These are phyloP conservation scores for Drosophila maculinotata DNA, from an alignment of 2,888 invertebrate genomes.

Conservation along the genomic window DNA sequence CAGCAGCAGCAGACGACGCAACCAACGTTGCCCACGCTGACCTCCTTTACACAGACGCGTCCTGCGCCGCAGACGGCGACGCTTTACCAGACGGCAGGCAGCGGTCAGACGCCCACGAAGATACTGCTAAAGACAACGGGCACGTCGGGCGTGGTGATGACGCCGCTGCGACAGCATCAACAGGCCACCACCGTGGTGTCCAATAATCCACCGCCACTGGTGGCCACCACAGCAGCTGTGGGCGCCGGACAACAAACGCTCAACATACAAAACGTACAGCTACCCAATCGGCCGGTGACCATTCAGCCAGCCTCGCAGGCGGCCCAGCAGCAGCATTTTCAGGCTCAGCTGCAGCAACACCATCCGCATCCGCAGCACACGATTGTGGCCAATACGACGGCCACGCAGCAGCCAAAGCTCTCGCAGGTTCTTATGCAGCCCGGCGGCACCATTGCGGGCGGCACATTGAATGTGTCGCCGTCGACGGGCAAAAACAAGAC, in stretches of 20 bases:
- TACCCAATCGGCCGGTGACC: constrained; percentile 84
- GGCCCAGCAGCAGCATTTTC: constrained; percentile 84
- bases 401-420: constrained; percentile 84
- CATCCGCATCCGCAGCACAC: constrained; percentile 84
- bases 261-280: constrained; percentile 84
- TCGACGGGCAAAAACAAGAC: constrained; percentile 83
- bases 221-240: constrained; percentile 78
- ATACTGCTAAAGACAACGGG: constrained; percentile 85
- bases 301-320: constrained; percentile 85
- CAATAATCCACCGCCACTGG: constrained; percentile 84
- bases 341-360: constrained; percentile 84
- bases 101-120: constrained; percentile 82
- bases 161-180: constrained; percentile 74
- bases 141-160: constrained; percentile 83
- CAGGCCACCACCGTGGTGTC: constrained; percentile 67
- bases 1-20: constrained; percentile 63
- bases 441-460: constrained; percentile 60
- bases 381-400: constrained; percentile 83
- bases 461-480: constrained; percentile 74
- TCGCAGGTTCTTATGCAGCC: constrained; percentile 84
- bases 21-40: constrained; percentile 80
- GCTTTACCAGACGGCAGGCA: constrained; percentile 81
- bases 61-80: constrained; percentile 77
- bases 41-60: constrained; percentile 82
- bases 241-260: constrained; percentile 77